A percentile compares a stretch with the other conserved stretches of the same genome.
Evolutionary conservation across 92 coral and sea anemone genomes (phyloP).

Genomic region (Phenganax marumi): DNA sequence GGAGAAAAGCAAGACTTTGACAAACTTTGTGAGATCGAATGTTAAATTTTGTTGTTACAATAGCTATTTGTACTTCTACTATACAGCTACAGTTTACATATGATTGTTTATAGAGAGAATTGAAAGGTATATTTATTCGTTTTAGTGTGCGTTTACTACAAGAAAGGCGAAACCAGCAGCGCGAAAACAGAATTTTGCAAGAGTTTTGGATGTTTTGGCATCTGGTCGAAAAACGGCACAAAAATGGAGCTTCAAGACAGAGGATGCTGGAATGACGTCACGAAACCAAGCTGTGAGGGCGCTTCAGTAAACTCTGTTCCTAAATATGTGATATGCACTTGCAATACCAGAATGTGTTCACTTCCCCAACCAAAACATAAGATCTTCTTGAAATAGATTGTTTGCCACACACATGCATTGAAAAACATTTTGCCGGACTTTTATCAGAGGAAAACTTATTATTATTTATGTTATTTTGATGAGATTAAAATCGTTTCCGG

Average conservation of each 20-base stretch:
- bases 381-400: not conserved
- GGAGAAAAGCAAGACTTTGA: too few species aligned
- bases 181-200: not conserved
- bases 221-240: conserved; percentile 17
- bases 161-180: not conserved
- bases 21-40: too few species aligned
- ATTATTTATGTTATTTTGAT: too few species aligned
- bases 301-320: not conserved
- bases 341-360: not conserved
- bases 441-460: too few species aligned
- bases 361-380: not conserved
- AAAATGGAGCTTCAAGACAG: not conserved
- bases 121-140: not conserved
- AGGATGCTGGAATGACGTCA: conserved; percentile 22
- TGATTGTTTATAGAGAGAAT: too few species aligned
- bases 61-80: too few species aligned
- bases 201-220: not conserved
- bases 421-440: too few species aligned
- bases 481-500: too few species aligned
- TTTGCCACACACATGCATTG: too few species aligned
- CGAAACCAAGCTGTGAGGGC: not conserved
- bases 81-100: too few species aligned
- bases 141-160: conserved; percentile 11
- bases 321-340: not conserved
- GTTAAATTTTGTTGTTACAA: too few species aligned